These are phyloP conservation scores for Anoplolepis gracilipes DNA, from an alignment of 1,140 invertebrate genomes.

Conservation along the genomic window DNA sequence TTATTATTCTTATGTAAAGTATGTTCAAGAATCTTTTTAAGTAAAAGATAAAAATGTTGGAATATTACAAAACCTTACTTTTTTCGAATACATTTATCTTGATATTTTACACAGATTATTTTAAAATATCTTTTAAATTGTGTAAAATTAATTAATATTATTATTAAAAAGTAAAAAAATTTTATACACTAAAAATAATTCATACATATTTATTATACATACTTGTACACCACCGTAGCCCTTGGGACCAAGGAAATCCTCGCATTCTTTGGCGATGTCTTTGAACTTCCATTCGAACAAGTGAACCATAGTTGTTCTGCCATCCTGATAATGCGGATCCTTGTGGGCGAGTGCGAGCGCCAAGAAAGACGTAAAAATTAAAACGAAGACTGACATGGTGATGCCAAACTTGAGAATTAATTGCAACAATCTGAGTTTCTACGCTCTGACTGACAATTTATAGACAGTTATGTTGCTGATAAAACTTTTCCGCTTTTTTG, in stretches of 20 bases:
- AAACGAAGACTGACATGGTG: neutral
- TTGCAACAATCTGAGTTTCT: neutral
- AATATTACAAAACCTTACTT: too few species aligned
- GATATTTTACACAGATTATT: too few species aligned
- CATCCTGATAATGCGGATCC: slow-evolving; percentile 67
- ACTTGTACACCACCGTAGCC: slow-evolving; percentile 92
- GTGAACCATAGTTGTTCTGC: slow-evolving; percentile 84
- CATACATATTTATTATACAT: slow-evolving; percentile 78
- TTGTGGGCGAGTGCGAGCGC: slow-evolving; percentile 55
- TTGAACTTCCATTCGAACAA: slow-evolving; percentile 89
- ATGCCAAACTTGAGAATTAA: neutral
- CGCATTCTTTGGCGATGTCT: slow-evolving; percentile 89
- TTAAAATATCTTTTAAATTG: too few species aligned
- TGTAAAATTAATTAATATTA: neutral
- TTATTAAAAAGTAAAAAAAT: too few species aligned
- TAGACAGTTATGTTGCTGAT: neutral
- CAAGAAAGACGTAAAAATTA: slow-evolving; percentile 37
- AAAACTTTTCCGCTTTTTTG: neutral
- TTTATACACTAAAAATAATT: neutral
- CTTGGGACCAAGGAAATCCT: slow-evolving; percentile 87
- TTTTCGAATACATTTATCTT: too few species aligned
- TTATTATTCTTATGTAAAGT: too few species aligned
- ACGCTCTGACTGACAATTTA: neutral
- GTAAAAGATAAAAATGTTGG: too few species aligned
- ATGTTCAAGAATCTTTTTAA: too few species aligned